Percentiles rank a stretch among this genome's conserved stretches.
These are phyloP conservation scores for Euschistus heros DNA, from an alignment of 1,140 invertebrate genomes.

Conservation along the genomic window DNA sequence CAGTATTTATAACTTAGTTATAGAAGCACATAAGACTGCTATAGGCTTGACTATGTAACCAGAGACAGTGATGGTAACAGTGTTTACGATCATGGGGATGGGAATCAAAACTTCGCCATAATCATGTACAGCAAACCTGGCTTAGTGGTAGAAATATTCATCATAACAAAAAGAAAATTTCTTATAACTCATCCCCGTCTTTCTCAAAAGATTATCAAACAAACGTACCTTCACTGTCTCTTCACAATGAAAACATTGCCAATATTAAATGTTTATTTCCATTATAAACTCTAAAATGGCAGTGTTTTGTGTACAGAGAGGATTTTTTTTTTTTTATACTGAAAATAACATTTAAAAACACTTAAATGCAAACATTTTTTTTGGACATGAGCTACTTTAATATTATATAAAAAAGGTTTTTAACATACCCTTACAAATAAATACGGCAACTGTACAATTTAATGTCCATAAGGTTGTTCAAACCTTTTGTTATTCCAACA, in stretches of 20 bases:
- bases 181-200: no score
- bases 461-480: slow-evolving; percentile 4
- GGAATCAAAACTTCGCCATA: no score
- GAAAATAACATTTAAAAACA: slow-evolving; percentile 18
- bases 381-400: slow-evolving; percentile 15
- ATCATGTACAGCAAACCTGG: no score
- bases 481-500: slow-evolving; percentile 8
- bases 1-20: slow-evolving; percentile 4
- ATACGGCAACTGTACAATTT: slow-evolving; percentile 13
- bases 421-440: slow-evolving; percentile 16
- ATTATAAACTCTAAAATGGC: slow-evolving; percentile 17
- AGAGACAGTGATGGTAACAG: slow-evolving; percentile 5
- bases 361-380: slow-evolving; percentile 15
- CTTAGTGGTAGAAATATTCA: no score
- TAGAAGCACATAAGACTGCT: neutral
- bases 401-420: slow-evolving; percentile 15
- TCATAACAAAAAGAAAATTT: no score
- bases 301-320: slow-evolving; percentile 14
- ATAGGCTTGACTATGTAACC: neutral
- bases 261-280: slow-evolving; percentile 7
- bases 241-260: slow-evolving; percentile 7
- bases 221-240: slow-evolving; percentile 4
- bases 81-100: neutral
- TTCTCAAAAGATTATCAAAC: neutral
- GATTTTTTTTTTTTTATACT: slow-evolving; percentile 7